These are phyloP conservation scores for Clepsis dumicolana DNA, from an alignment of 2,888 invertebrate species.

Conservation along the genomic window DNA sequence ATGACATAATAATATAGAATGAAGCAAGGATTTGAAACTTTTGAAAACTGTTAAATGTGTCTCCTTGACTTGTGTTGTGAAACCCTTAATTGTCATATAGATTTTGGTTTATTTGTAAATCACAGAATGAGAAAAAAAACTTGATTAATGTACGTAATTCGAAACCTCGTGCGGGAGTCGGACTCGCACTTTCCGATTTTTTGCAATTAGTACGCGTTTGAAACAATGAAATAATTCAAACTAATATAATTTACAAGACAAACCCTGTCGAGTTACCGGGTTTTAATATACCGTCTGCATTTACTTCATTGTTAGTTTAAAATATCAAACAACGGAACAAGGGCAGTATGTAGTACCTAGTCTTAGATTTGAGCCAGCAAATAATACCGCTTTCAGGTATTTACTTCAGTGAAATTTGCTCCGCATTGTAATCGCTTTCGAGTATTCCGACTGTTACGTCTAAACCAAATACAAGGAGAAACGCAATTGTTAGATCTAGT, in stretches of 20 bases:
- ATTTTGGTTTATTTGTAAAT: no score
- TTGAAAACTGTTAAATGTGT: no score
- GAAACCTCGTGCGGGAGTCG: no score
- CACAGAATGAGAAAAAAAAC: no score
- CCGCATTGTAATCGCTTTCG: constrained; percentile 16
- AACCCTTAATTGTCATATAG: no score
- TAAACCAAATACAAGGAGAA: constrained; percentile 21
- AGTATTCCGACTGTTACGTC: constrained; percentile 9
- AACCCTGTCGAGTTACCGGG: neutral
- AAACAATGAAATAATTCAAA: neutral
- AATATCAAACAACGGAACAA: constrained; percentile 30
- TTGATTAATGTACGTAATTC: no score
- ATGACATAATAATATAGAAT: no score
- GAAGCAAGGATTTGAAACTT: no score
- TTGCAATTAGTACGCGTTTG: neutral
- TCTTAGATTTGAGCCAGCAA: constrained; percentile 19
- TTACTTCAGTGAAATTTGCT: constrained; percentile 34
- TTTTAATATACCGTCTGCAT: neutral
- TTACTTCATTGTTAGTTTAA: constrained; percentile 14
- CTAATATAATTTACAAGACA: neutral
- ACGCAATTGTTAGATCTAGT: constrained; percentile 3
- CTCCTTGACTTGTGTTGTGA: no score
- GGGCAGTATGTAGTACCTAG: neutral
- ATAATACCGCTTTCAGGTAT: constrained; percentile 31
- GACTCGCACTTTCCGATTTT: no score